phyloP scores from a whole-genome alignment of 1,140 invertebrate genomes.

The Dendrolimus kikuchii region DNA sequence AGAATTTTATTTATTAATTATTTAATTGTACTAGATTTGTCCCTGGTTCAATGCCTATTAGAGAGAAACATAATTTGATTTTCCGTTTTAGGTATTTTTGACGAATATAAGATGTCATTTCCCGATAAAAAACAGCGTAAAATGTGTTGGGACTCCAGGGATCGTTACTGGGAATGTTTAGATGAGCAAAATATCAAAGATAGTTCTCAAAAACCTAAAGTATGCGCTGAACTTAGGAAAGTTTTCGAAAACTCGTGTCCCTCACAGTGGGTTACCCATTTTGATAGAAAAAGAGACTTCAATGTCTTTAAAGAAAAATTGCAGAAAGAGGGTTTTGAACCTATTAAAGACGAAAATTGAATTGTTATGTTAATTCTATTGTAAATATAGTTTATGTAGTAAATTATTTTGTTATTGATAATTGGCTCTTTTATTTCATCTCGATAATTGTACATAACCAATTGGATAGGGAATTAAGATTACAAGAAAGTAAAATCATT shows the following conservation, averaged over 20 bases:
- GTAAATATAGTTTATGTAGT: conserved; percentile 62
- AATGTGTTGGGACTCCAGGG: conserved; percentile 88
- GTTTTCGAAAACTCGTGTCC: conserved; percentile 88
- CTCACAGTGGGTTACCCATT: conserved; percentile 94
- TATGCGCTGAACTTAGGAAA: conserved; percentile 82
- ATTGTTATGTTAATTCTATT: conserved; percentile 30
- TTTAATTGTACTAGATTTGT: too few relatives aligned
- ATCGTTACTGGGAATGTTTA: conserved; percentile 93
- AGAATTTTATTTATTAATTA: too few relatives aligned
- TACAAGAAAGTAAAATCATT: neutral
- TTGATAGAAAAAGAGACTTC: conserved; percentile 91
- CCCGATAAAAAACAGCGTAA: conserved; percentile 85
- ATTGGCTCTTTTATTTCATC: conserved; percentile 42
- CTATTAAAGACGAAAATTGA: conserved; percentile 62
- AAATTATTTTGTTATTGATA: conserved; percentile 38
- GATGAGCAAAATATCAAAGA: conserved; percentile 75
- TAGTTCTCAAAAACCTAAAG: conserved; percentile 60
- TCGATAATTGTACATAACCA: neutral
- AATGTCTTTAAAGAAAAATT: conserved; percentile 91
- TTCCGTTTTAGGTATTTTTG: conserved; percentile 27
- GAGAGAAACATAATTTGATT: neutral
- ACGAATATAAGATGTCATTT: conserved; percentile 80
- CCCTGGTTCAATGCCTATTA: too few relatives aligned
- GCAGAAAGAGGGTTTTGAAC: conserved; percentile 88
- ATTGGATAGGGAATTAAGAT: neutral